A percentile compares a stretch with the other conserved stretches of the same genome.
These are phyloP conservation scores for Lonchura striata DNA, from an alignment of 2,113 vertebrate genomes.

Conservation along the genomic window DNA sequence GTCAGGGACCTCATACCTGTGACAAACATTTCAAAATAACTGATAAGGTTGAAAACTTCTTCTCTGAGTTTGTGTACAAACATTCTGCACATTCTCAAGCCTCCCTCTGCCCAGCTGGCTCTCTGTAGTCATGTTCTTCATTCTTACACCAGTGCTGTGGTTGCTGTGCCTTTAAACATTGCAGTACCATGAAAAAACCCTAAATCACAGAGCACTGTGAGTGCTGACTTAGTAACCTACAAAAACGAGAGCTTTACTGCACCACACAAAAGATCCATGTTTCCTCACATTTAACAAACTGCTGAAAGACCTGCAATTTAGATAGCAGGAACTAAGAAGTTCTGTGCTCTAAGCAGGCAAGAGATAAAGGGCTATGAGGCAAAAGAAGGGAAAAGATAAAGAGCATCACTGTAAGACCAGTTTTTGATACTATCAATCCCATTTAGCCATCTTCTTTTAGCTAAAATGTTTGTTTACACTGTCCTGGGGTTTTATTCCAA, in stretches of 20 bases:
- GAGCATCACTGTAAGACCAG: not conserved
- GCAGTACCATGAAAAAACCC: not conserved
- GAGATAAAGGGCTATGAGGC: conserved; percentile 28
- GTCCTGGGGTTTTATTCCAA: not conserved
- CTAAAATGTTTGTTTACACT: conserved; percentile 34
- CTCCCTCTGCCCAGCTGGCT: not conserved
- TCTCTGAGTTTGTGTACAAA: not conserved
- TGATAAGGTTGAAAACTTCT: conserved; percentile 37
- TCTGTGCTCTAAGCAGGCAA: not conserved
- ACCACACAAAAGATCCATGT: conserved; percentile 21
- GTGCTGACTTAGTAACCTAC: not conserved
- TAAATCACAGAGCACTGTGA: not conserved
- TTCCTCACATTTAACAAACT: conserved; percentile 9
- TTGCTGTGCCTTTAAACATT: not conserved
- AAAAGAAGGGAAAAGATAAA: conserved; percentile 29
- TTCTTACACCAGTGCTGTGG: not conserved
- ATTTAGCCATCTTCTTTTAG: conserved; percentile 19
- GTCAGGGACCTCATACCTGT: not conserved
- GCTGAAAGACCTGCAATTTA: conserved; percentile 33
- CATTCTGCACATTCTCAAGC: not conserved
- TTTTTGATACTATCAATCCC: conserved; percentile 33
- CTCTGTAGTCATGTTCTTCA: not conserved
- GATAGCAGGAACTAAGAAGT: conserved; percentile 18
- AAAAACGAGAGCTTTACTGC: conserved; percentile 5
- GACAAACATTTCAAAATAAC: conserved; percentile 24